phyloP scores from a whole-genome alignment of 2,888 invertebrate species.

The Yponomeuta sedellus region DNA sequence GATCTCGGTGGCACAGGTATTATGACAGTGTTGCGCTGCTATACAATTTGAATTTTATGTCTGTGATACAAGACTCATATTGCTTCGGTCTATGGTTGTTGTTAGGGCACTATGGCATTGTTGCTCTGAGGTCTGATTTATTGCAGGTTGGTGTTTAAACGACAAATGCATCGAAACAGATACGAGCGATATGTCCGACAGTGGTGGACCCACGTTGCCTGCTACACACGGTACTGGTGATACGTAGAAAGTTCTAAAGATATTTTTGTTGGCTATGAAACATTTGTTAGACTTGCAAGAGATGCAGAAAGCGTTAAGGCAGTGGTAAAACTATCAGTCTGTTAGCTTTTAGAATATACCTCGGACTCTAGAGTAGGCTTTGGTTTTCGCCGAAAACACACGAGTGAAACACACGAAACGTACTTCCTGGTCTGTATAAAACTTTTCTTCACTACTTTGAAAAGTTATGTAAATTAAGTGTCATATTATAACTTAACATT shows the following conservation, averaged over 20 bases:
- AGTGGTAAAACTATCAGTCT: too few relatives aligned
- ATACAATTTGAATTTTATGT: constrained; percentile 24
- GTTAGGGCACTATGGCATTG: constrained; percentile 31
- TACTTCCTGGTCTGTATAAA: too few relatives aligned
- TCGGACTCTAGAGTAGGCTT: too few relatives aligned
- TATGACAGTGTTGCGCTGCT: constrained; percentile 20
- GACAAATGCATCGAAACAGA: constrained; percentile 77
- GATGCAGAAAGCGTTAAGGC: too few relatives aligned
- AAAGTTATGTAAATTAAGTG: too few relatives aligned
- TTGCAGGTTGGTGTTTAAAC: constrained; percentile 76
- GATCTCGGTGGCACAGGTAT: constrained; percentile 32
- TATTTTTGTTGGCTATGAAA: not conserved
- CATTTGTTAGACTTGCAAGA: too few relatives aligned
- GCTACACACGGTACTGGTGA: constrained; percentile 33
- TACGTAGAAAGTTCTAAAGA: not conserved
- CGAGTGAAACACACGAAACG: too few relatives aligned
- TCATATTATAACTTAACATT: too few relatives aligned
- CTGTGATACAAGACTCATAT: constrained; percentile 22
- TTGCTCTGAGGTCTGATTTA: constrained; percentile 60
- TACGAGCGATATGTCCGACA: constrained; percentile 75
- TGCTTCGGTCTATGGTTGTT: constrained; percentile 19
- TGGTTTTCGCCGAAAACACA: too few relatives aligned
- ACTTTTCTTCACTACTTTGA: too few relatives aligned
- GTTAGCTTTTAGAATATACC: too few relatives aligned
- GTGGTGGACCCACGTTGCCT: constrained; percentile 72